Conservation (phyloP, 2,888 invertebrate genomes). For the Sicus ferrugineus region DNA sequence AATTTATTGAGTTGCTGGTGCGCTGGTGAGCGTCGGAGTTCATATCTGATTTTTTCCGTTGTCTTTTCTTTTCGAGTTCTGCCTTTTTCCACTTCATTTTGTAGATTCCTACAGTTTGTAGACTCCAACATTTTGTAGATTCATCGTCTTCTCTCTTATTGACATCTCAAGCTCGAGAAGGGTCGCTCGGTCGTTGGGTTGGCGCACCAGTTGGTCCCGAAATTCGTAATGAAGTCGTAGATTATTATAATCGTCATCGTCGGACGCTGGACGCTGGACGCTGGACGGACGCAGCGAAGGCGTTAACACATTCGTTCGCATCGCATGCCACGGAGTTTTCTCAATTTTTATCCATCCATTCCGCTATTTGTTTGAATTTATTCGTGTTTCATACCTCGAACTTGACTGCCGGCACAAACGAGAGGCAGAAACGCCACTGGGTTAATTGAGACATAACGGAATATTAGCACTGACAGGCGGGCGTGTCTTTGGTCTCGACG, state of each 20-base stretch:
- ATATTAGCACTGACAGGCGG: neutral
- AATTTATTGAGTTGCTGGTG: conserved; percentile 5
- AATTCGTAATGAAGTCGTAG: conserved; percentile 26
- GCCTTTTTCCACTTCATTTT: neutral
- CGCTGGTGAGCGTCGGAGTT: conserved; percentile 16
- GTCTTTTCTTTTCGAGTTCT: neutral
- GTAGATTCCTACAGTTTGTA: neutral
- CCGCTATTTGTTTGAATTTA: neutral
- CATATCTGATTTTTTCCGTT: conserved; percentile 22
- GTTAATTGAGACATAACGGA: conserved; percentile 20
- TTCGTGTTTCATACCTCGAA: neutral
- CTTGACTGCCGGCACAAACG: neutral
- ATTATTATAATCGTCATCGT: conserved; percentile 9
- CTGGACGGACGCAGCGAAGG: too few relatives aligned
- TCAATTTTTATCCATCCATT: conserved; percentile 8
- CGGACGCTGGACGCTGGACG: too few relatives aligned
- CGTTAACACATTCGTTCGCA: conserved; percentile 17
- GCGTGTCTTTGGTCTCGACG: neutral
- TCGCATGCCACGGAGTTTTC: conserved; percentile 17
- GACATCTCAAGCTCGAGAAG: neutral
- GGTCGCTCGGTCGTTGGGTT: neutral
- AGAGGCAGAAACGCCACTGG: neutral
- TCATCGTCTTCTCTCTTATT: neutral
- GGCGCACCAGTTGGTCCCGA: conserved; percentile 8
- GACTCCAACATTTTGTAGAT: neutral